Evolutionary conservation across 2,797 vertebrate species (phyloP), one percentile per base, ranked within the genome.

Genomic region (Clamator glandarius): DNA sequence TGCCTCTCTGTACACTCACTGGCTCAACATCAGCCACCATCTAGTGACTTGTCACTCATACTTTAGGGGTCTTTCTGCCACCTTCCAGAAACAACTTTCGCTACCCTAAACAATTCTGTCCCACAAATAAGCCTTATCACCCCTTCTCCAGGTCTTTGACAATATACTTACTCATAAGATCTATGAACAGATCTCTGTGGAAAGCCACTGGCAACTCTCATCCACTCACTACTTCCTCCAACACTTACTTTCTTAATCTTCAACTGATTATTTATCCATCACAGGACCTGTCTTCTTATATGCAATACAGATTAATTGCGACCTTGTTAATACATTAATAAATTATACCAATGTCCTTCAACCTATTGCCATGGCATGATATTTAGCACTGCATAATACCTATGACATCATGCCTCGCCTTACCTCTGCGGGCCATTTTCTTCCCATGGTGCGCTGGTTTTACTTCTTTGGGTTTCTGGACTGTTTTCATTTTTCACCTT

Each of bases 361-460:
- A n/a, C 7, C 2, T 84, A 55, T 11, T 82, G 52, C 24, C 23
- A 20, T n/a, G 36, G 42, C 52, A 84, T 70, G 33, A 11, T 68
- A 87, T 69, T 77, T 85, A 68, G 5, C 26, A 74, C 2, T 70
- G 23, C n/a, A 75, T 15, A 61, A 59, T 68, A 50, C 15, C 68
- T 66, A 42, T 64, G 29, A 82, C 26, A 90, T 48, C 63, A 89
- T 35, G 68, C 69, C 35, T 48, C 2, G 46, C 35, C 93, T 97
- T 98, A 99, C 98, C 98, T 98, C 77, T 98, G 98, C 24, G 97
- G 97, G 42, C 97, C 97, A 28, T 98, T 98, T 96, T 98, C 98
- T 74, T 99, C 98, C 98, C 98, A 99, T 0, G 98, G 98, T 87
- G 97, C 94, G 4, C 95, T 97, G 95, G 96, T 94, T 96, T 97